Percentiles rank a stretch among this genome's conserved stretches.
phyloP scores from a whole-genome alignment of 2,888 invertebrate genomes.

The Perizoma affinitatum region DNA sequence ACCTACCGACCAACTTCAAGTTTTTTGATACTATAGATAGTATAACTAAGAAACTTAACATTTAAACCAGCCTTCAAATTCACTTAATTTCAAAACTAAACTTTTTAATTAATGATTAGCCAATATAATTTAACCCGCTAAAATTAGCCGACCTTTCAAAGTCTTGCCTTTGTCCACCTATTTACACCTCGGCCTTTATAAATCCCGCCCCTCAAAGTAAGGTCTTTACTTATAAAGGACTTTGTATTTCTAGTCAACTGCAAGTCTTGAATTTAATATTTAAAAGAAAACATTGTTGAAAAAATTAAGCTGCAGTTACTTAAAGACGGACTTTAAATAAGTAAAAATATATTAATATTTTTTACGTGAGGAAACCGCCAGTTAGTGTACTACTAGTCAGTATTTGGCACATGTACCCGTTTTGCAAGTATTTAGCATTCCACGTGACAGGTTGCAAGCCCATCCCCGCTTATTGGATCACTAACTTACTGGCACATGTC shows the following conservation, averaged over 20 bases:
- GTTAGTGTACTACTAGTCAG: too few species aligned
- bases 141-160: slow-evolving; percentile 39
- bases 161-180: slow-evolving; percentile 35
- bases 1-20: too few species aligned
- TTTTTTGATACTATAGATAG: too few species aligned
- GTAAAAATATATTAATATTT: too few species aligned
- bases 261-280: slow-evolving; percentile 28
- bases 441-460: too few species aligned
- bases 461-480: too few species aligned
- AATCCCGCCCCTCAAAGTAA: slow-evolving; percentile 16
- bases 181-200: slow-evolving; percentile 42
- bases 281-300: slow-evolving; percentile 33
- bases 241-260: slow-evolving; percentile 32
- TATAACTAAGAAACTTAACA: slow-evolving; percentile 12
- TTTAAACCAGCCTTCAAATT: slow-evolving; percentile 27
- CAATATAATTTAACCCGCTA: slow-evolving; percentile 42
- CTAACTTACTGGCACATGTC: too few species aligned
- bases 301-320: slow-evolving; percentile 30
- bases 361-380: too few species aligned
- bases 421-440: too few species aligned
- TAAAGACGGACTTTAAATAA: too few species aligned
- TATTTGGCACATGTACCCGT: too few species aligned
- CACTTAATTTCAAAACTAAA: slow-evolving; percentile 34
- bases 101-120: slow-evolving; percentile 48
- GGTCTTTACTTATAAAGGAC: slow-evolving; percentile 33